Evolutionary conservation across 2,888 invertebrate genomes (phyloP).

Genomic region (Rhagophthalmus giganteus): DNA sequence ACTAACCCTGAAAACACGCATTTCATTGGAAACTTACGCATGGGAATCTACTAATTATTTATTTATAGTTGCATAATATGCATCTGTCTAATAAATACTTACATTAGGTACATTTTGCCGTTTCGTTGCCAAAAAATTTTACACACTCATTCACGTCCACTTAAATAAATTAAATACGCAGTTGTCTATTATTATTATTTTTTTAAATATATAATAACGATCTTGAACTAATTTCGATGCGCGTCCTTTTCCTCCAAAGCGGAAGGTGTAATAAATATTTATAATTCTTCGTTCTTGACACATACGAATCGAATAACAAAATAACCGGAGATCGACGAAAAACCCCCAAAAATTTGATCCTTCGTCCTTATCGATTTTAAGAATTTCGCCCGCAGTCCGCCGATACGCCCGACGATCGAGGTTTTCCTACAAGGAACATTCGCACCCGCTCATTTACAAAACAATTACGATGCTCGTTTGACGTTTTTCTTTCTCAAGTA

Average conservation of each 20-base stretch:
- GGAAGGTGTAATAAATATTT: conserved; percentile 21
- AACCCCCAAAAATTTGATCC: conserved; percentile 11
- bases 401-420: conserved; percentile 3
- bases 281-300: conserved; percentile 15
- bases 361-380: conserved; percentile 23
- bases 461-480: conserved; percentile 4
- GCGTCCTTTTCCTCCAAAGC: conserved; percentile 14
- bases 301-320: too few species aligned
- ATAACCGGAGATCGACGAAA: too few species aligned
- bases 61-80: conserved; percentile 21
- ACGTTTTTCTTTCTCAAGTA: too few species aligned
- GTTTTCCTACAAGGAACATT: conserved; percentile 1
- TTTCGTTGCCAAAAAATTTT: too few species aligned
- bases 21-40: conserved; percentile 27
- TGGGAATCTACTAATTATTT: conserved; percentile 17
- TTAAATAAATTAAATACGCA: too few species aligned
- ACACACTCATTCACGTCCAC: too few species aligned
- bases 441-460: conserved; percentile 10
- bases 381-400: not conserved
- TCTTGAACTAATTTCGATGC: conserved; percentile 25
- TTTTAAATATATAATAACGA: too few species aligned
- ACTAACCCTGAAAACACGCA: conserved; percentile 31
- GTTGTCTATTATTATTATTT: too few species aligned
- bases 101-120: conserved; percentile 17
- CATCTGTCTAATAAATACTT: conserved; percentile 22